Evolutionary conservation across 1,140 invertebrate genomes (phyloP).

Genomic region (Venustaconcha ellipsiformis): DNA sequence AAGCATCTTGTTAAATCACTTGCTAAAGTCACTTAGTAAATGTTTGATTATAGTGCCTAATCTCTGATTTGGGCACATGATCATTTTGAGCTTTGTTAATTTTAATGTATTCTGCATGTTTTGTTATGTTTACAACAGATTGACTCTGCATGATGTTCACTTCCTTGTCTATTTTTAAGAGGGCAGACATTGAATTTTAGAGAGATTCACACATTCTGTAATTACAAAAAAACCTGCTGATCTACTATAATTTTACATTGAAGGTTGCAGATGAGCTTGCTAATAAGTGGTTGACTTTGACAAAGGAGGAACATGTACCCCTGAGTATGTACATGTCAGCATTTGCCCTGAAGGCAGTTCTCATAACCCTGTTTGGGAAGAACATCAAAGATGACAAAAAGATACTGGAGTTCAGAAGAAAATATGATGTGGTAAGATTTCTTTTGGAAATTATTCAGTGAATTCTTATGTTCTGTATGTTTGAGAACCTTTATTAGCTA

Average conservation of each 20-base stretch:
- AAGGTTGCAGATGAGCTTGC: conserved; percentile 48
- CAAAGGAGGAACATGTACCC: conserved; percentile 52
- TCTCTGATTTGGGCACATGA: no score
- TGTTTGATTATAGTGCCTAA: no score
- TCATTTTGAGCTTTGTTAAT: no score
- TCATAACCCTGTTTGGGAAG: conserved; percentile 41
- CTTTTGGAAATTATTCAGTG: background rate
- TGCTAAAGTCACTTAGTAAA: no score
- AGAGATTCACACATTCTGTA: no score
- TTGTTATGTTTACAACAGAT: no score
- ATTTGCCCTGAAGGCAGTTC: conserved; percentile 47
- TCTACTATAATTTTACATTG: conserved; percentile 10
- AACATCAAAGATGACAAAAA: conserved; percentile 51
- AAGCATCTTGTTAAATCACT: no score
- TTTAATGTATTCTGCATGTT: no score
- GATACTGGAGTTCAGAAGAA: conserved; percentile 37
- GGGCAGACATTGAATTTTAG: no score
- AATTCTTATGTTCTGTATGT: background rate
- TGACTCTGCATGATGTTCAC: no score
- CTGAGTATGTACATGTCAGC: conserved; percentile 53
- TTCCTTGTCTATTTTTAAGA: no score
- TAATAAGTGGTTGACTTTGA: conserved; percentile 43
- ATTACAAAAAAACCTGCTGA: background rate
- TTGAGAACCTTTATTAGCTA: no score
- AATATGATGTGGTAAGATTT: conserved; percentile 51